A percentile compares a stretch with the other conserved stretches of the same genome.
Conservation (phyloP, 2,888 invertebrate species). For the Himalopsyche kuldschensis region DNA sequence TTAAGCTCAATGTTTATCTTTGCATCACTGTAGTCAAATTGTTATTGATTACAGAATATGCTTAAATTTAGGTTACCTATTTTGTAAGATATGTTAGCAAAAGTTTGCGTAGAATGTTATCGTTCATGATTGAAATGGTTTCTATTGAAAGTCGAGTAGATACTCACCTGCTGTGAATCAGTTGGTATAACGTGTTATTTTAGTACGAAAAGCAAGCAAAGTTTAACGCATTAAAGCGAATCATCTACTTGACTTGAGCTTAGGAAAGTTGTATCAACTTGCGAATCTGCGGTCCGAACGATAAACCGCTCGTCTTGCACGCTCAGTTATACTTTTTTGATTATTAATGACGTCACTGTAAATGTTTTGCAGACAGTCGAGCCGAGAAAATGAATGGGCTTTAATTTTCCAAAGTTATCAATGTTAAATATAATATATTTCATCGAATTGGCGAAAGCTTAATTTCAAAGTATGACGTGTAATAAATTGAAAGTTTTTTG, state of each 20-base stretch:
- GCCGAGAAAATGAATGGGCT: background rate
- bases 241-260: slow-evolving; percentile 16
- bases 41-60: no score
- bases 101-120: no score
- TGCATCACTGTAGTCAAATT: no score
- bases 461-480: background rate
- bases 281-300: background rate
- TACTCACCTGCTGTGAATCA: background rate
- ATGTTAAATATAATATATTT: background rate
- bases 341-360: no score
- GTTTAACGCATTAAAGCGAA: slow-evolving; percentile 10
- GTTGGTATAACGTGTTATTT: background rate
- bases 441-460: background rate
- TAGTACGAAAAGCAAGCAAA: background rate
- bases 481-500: background rate
- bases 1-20: no score
- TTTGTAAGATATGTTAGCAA: no score
- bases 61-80: no score
- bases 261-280: background rate
- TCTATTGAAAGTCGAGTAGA: background rate
- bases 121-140: no score
- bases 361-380: no score
- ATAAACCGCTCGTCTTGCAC: background rate
- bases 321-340: background rate
- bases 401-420: background rate